Percentiles rank a stretch among this genome's conserved stretches.
Conservation (phyloP, 2,888 invertebrate genomes). For the Scaptomyza cyrtandrae region DNA sequence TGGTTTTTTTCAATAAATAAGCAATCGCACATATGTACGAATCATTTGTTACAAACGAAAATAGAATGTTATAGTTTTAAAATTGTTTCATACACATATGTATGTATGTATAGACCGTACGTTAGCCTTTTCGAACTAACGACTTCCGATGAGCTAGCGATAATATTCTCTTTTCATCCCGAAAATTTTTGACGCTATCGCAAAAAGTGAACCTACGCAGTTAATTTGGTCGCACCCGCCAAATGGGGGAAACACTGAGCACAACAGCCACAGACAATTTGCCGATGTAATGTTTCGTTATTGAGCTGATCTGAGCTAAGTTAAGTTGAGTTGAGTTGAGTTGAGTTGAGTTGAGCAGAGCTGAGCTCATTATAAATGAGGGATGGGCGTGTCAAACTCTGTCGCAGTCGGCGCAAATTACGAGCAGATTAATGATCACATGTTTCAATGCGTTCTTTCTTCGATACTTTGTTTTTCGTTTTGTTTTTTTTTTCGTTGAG, state of each 20-base stretch:
- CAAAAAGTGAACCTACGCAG: slow-evolving; percentile 65
- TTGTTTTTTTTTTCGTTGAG: slow-evolving; percentile 30
- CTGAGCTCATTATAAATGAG: slow-evolving; percentile 69
- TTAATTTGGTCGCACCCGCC: slow-evolving; percentile 64
- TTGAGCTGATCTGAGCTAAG: slow-evolving; percentile 27
- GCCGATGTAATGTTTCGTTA: slow-evolving; percentile 51
- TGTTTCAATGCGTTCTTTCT: slow-evolving; percentile 66
- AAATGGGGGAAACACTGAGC: slow-evolving; percentile 13
- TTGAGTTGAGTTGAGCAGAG: slow-evolving; percentile 24
- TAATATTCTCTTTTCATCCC: slow-evolving; percentile 72
- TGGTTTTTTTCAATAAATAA: too few species aligned
- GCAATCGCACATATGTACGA: neutral
- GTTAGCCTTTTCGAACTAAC: slow-evolving; percentile 52
- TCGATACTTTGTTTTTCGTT: slow-evolving; percentile 20
- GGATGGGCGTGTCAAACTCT: slow-evolving; percentile 66
- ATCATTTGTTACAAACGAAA: neutral
- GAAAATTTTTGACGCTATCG: slow-evolving; percentile 68
- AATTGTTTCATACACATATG: neutral
- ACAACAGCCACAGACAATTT: slow-evolving; percentile 35
- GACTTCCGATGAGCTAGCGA: slow-evolving; percentile 68
- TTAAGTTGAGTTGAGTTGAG: slow-evolving; percentile 6
- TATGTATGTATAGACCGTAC: neutral
- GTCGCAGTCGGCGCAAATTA: slow-evolving; percentile 65
- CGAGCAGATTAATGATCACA: slow-evolving; percentile 70
- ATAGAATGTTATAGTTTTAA: neutral